Conservation (phyloP, 2,113 vertebrate genomes). For the Indri indri region DNA sequence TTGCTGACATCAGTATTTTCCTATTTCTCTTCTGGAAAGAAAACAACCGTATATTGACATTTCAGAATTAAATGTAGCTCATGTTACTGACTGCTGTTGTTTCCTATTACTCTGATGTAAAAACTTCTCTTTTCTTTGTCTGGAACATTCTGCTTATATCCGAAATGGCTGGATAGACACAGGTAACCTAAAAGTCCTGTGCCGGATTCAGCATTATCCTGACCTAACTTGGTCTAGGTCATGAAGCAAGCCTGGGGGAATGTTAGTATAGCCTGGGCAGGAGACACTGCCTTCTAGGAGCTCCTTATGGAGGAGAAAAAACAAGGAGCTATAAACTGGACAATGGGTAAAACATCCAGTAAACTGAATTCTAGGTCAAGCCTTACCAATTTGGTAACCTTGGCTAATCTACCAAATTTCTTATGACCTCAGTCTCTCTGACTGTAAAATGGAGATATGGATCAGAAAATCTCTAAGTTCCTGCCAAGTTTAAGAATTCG, state of each 20-base stretch:
- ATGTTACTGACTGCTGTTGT: background rate
- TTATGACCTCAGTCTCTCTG: background rate
- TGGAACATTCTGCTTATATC: background rate
- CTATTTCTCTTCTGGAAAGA: constrained; percentile 45
- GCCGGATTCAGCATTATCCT: background rate
- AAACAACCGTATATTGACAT: constrained; percentile 6
- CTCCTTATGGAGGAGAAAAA: background rate
- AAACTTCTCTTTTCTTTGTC: background rate
- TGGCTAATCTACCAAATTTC: background rate
- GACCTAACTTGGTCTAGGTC: background rate
- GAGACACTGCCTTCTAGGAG: background rate
- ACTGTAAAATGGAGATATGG: background rate
- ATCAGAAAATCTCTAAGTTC: background rate
- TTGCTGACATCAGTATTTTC: constrained; percentile 26
- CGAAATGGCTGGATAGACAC: background rate
- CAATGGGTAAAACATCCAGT: background rate
- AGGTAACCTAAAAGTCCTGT: background rate
- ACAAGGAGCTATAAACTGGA: background rate
- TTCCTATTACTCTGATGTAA: constrained; percentile 14
- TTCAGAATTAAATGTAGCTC: constrained; percentile 13
- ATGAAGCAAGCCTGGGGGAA: background rate
- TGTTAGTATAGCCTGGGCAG: background rate
- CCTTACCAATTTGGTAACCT: background rate
- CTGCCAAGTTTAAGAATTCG: background rate
- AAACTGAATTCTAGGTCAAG: background rate